Base-by-base conservation (phyloP, 2,888 invertebrate species). In the Scaptomyza parva region DNA sequence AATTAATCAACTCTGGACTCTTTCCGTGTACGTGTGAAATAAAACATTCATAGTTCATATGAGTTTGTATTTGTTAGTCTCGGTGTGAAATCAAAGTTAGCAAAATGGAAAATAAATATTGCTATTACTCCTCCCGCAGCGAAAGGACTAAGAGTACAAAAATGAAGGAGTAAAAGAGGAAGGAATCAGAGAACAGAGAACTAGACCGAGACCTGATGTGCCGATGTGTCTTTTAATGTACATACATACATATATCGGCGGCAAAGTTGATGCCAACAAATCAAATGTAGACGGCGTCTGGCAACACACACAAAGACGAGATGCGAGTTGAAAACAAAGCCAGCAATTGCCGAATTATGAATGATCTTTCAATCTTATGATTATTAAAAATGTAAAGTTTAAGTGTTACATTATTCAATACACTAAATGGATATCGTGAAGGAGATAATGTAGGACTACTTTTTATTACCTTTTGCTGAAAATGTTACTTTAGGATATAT, bases 191-290 rank as follows among this genome's bases (percentile, higher is more conserved):
- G 33, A 14, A n/a, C 4, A 33, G 24, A 3, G 7, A 14, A 37
- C 5, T n/a, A 22, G 28, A 4, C 12, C 11, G 9, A 45, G 53
- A 55, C 74, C 66, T 62, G 41, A 60, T 76, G 52, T 76, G 52
- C 66, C 41, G 75, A 51, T 58, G 76, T 60, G 63, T 76, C 82
- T 79, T 86, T 86, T 84, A 86, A 84, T 84, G 84, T 84, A 86
- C 83, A 84, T 84, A 84, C 76, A 86, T 84, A 86, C 83, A 84
- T 84, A 84, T 79, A 85, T 82, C 78, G 78, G 51, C n/a, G 57
- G 47, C 70, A 72, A 67, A 67, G 73, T 64, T 79, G 62, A 37
- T 54, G 71, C 63, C 60, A 61, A 83, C 74, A 79, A 86, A 82
- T 86, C 81, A 82, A 82, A 69, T 76, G 67, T 86, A 82, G 81